A percentile compares a stretch with the other conserved stretches of the same genome.
phyloP scores from a whole-genome alignment of 1,140 invertebrate genomes.

The Caenorhabditis brenneri region DNA sequence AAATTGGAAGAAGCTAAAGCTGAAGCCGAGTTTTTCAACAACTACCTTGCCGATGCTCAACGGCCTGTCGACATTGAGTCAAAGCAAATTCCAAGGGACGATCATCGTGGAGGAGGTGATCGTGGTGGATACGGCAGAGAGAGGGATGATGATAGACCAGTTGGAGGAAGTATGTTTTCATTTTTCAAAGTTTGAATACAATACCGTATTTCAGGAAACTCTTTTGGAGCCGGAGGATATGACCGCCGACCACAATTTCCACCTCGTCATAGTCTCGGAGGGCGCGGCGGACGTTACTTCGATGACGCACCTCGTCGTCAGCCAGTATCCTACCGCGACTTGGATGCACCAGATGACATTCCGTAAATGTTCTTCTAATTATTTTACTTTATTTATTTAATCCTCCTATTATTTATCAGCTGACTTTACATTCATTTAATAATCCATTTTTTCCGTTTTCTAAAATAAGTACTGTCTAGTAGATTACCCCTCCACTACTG shows the following conservation, averaged over 20 bases:
- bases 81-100: slow-evolving; percentile 51
- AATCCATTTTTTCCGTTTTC: too few species aligned
- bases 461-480: too few species aligned
- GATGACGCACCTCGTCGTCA: slow-evolving; percentile 75
- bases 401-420: too few species aligned
- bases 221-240: background rate
- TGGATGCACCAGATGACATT: slow-evolving; percentile 80
- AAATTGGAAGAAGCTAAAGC: slow-evolving; percentile 95
- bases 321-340: slow-evolving; percentile 82
- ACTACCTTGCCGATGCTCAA: slow-evolving; percentile 92
- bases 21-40: slow-evolving; percentile 95
- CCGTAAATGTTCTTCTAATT: slow-evolving; percentile 35
- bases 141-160: background rate
- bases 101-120: slow-evolving; percentile 4
- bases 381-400: background rate
- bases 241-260: slow-evolving; percentile 19
- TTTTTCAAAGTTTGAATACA: background rate
- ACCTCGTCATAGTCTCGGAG: slow-evolving; percentile 45
- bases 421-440: too few species aligned
- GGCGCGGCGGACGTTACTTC: slow-evolving; percentile 52
- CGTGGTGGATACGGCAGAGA: slow-evolving; percentile 16
- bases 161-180: slow-evolving; percentile 16
- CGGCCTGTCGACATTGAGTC: slow-evolving; percentile 86
- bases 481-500: too few species aligned
- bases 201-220: background rate